Evolutionary conservation across 2,888 invertebrate species (phyloP).

Genomic region (Sinopyrophorus schimmeli): DNA sequence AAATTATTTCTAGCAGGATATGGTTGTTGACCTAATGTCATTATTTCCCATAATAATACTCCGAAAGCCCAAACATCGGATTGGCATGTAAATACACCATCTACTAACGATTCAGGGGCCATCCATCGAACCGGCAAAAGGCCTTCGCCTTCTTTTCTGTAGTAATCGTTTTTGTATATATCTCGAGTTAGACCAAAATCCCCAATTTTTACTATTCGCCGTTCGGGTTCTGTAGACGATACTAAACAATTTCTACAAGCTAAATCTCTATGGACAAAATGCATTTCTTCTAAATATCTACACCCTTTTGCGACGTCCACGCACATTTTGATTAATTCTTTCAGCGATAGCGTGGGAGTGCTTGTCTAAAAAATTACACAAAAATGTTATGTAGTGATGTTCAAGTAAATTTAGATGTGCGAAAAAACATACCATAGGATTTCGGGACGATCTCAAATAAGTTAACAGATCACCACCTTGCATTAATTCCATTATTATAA

Average conservation of each 20-base stretch:
- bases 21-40: conserved; percentile 95
- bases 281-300: conserved; percentile 93
- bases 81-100: conserved; percentile 95
- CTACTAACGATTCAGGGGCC: conserved; percentile 95
- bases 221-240: conserved; percentile 67
- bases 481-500: conserved; percentile 97
- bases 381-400: not conserved
- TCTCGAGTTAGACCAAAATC: conserved; percentile 97
- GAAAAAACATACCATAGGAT: conserved; percentile 63
- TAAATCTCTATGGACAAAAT: conserved; percentile 95
- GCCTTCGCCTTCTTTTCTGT: conserved; percentile 90
- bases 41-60: conserved; percentile 94
- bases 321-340: conserved; percentile 90
- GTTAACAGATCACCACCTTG: conserved; percentile 93
- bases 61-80: conserved; percentile 97
- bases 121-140: conserved; percentile 96
- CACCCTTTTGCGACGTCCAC: conserved; percentile 96
- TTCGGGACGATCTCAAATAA: conserved; percentile 82
- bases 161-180: conserved; percentile 97
- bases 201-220: conserved; percentile 90
- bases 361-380: conserved; percentile 57
- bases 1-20: conserved; percentile 92
- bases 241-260: conserved; percentile 96
- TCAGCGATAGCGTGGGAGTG: conserved; percentile 70
- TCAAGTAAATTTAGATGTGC: conserved; percentile 1